phyloP scores from a whole-genome alignment of 2,113 vertebrate genomes.

The Rhinolophus ferrumequinum region DNA sequence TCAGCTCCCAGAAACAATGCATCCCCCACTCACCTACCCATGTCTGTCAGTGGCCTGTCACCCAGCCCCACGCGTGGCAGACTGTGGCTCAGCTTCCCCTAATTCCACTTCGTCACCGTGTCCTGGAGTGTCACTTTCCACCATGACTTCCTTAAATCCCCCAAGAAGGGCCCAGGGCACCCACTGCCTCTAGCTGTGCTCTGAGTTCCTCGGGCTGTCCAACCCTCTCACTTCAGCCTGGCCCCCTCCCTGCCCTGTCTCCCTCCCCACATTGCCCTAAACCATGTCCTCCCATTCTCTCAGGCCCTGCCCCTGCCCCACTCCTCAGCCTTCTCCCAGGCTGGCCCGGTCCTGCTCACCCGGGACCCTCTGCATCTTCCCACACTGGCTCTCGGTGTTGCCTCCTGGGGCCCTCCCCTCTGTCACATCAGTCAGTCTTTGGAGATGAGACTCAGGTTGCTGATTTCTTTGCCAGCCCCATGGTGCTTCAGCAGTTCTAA shows the following conservation, averaged over 20 bases:
- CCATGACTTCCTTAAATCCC: background rate
- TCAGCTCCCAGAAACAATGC: accelerated
- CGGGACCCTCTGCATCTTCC: background rate
- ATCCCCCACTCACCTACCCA: background rate
- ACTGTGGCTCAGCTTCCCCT: background rate
- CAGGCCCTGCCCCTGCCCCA: background rate
- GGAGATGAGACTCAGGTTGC: background rate
- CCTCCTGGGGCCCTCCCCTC: background rate
- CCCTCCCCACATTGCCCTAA: background rate
- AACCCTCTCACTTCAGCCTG: background rate
- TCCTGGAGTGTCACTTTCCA: background rate
- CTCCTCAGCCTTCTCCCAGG: background rate
- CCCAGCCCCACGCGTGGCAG: background rate
- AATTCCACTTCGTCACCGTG: background rate
- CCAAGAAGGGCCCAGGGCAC: background rate
- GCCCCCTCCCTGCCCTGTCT: background rate
- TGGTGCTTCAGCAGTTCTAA: background rate
- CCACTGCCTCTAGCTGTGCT: background rate
- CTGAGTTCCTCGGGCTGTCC: background rate
- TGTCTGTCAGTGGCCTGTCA: background rate
- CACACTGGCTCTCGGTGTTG: background rate
- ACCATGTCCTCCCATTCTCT: background rate
- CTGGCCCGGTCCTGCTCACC: too few species aligned
- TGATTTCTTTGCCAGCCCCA: background rate
- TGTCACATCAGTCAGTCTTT: background rate